Base-by-base conservation (phyloP, 53 echinoderm and acorn worm genomes). In the Echinometra lucunter region DNA sequence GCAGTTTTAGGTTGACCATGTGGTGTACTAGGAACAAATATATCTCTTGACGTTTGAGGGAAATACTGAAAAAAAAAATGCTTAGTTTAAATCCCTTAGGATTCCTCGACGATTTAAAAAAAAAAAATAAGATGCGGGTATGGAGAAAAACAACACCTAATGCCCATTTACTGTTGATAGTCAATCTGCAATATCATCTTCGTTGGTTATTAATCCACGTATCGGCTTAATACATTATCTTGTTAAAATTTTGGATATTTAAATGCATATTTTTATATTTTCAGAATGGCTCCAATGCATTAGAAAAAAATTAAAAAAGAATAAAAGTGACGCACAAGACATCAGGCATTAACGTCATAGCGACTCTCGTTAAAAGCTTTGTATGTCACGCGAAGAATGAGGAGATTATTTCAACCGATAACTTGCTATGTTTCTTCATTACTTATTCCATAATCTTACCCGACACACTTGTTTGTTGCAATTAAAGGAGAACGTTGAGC, bases 381-480 rank as follows among this genome's bases (percentile, higher is more conserved):
- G 16, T 88, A 56, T 88, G 88, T 88, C 88, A 88, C 88, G 88
- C 35, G 88, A 55, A 49, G 55, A 49, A 53, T 78, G 55, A 27
- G 16, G 13, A 88, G 88, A 88, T 88, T 32, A 88, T 88, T 88
- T 32, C 16, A 55, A 56, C n/a, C 88, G 88, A 88, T 88, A 88
- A 88, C 49, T 88, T 49, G 15, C 88, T 32, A 56, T 88, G 49
- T 88, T 88, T 88, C 88, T 55, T 88, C 56, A 55, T 56, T 88
- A 88, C 55, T 7, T 49, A 49, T 55, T 88, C 88, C 88, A 88
- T 56, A 55, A 88, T 88, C 88, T 88, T 56, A 10, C 88, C 30
- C 55, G 88, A 55, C 88, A 88, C 88, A 88, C 88, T 88, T 88
- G 88, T 88, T 88, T 49, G 88, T 88, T 88, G 49, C 42, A 78